phyloP scores from a whole-genome alignment of 2,888 invertebrate species.

The Drepana falcataria region DNA sequence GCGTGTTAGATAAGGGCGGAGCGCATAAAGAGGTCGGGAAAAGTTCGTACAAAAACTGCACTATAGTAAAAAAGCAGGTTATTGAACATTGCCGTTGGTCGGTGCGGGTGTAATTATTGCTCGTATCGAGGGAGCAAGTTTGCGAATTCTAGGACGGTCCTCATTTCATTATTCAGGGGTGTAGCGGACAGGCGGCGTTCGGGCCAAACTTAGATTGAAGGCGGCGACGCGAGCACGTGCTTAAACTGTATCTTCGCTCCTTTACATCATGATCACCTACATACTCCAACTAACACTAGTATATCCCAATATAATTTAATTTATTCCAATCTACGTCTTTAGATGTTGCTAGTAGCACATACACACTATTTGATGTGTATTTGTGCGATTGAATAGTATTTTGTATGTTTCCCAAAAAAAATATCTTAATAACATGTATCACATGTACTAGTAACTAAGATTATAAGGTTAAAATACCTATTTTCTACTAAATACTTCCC shows the following conservation, averaged over 20 bases:
- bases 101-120: conserved; percentile 59
- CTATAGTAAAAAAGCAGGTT: conserved; percentile 23
- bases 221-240: conserved; percentile 69
- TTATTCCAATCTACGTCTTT: background rate
- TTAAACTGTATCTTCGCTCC: conserved; percentile 63
- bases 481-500: too few species aligned
- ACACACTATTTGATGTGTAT: too few species aligned
- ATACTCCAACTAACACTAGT: conserved; percentile 43
- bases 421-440: too few species aligned
- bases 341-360: too few species aligned
- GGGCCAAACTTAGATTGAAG: conserved; percentile 75
- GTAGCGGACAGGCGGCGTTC: conserved; percentile 59
- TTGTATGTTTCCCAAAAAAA: too few species aligned
- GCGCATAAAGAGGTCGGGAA: conserved; percentile 49
- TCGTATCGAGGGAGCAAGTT: conserved; percentile 50
- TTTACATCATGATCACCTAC: conserved; percentile 54
- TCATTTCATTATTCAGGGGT: conserved; percentile 71
- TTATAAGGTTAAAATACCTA: too few species aligned
- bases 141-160: conserved; percentile 54
- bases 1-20: conserved; percentile 62
- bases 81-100: conserved; percentile 31
- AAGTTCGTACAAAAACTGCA: conserved; percentile 42
- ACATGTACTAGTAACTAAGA: too few species aligned
- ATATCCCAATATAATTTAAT: background rate
- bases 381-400: too few species aligned